Evolutionary conservation across 1,140 invertebrate species (phyloP).

Genomic region (Tachypleus tridentatus): DNA sequence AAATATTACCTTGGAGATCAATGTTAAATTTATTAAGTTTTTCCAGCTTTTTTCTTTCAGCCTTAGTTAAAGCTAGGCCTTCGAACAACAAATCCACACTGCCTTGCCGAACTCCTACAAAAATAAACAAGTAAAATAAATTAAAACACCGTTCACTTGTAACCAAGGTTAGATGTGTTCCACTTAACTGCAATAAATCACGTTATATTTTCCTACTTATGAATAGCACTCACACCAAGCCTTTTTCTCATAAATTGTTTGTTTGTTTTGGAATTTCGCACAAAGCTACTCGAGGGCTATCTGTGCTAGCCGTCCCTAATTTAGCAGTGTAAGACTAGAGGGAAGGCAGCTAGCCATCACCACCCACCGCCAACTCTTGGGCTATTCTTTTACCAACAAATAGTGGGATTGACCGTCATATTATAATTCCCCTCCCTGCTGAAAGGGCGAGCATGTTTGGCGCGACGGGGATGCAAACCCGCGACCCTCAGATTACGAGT

Average conservation of each 20-base stretch:
- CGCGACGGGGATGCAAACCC: too few relatives aligned
- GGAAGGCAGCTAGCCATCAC: too few relatives aligned
- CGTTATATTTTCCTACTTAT: not conserved
- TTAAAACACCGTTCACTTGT: constrained; percentile 5
- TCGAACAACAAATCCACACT: constrained; percentile 31
- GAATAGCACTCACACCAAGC: not conserved
- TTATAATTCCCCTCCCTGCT: too few relatives aligned
- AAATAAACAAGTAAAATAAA: constrained; percentile 13
- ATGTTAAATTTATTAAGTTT: constrained; percentile 70
- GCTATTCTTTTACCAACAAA: not conserved
- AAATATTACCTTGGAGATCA: constrained; percentile 65
- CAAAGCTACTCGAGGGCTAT: too few relatives aligned
- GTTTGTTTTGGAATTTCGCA: too few relatives aligned
- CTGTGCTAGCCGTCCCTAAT: too few relatives aligned
- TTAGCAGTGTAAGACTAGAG: too few relatives aligned
- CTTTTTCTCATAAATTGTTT: not conserved
- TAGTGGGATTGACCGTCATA: too few relatives aligned
- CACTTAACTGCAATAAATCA: constrained; percentile 1
- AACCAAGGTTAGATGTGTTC: not conserved
- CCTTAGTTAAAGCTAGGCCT: constrained; percentile 30
- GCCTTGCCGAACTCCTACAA: constrained; percentile 27
- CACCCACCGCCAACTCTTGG: too few relatives aligned
- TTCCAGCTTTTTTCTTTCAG: constrained; percentile 42
- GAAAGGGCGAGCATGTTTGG: too few relatives aligned
- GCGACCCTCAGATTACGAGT: not conserved